phyloP scores from a whole-genome alignment of 1,140 invertebrate species.

The Rhynchophorus ferrugineus region DNA sequence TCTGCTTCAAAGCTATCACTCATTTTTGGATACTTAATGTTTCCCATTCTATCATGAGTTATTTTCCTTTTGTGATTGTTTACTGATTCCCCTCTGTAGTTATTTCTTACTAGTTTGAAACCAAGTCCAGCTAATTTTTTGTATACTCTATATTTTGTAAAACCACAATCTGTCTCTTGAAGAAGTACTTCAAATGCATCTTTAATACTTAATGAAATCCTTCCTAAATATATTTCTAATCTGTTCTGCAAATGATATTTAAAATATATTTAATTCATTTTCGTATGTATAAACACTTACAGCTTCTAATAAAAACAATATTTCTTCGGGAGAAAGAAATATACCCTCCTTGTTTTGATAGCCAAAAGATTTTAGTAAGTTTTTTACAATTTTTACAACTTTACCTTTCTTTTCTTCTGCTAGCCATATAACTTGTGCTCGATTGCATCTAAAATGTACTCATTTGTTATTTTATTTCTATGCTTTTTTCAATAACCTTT shows the following conservation, averaged over 20 bases:
- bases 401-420: constrained; percentile 18
- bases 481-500: constrained; percentile 21
- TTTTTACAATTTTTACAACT: constrained; percentile 27
- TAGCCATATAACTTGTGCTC: constrained; percentile 27
- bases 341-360: constrained; percentile 29
- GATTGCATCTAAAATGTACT: constrained; percentile 22
- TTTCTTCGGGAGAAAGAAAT: constrained; percentile 36
- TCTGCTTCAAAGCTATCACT: background rate
- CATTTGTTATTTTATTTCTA: background rate
- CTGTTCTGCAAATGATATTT: constrained; percentile 31
- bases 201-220: constrained; percentile 31
- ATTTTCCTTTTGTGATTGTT: background rate
- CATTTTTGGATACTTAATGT: constrained; percentile 2
- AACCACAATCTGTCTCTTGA: constrained; percentile 15
- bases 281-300: constrained; percentile 23
- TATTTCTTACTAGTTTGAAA: constrained; percentile 24
- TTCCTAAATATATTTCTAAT: constrained; percentile 31
- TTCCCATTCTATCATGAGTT: constrained; percentile 1
- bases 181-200: constrained; percentile 33
- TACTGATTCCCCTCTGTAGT: constrained; percentile 9
- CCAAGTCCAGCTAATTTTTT: constrained; percentile 33
- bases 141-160: constrained; percentile 31
- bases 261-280: constrained; percentile 3
- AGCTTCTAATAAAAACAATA: constrained; percentile 37
- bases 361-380: constrained; percentile 26